A percentile compares a stretch with the other conserved stretches of the same genome.
These are phyloP conservation scores for Drosophila obscura DNA, from an alignment of 1,140 invertebrate genomes.

Conservation along the genomic window DNA sequence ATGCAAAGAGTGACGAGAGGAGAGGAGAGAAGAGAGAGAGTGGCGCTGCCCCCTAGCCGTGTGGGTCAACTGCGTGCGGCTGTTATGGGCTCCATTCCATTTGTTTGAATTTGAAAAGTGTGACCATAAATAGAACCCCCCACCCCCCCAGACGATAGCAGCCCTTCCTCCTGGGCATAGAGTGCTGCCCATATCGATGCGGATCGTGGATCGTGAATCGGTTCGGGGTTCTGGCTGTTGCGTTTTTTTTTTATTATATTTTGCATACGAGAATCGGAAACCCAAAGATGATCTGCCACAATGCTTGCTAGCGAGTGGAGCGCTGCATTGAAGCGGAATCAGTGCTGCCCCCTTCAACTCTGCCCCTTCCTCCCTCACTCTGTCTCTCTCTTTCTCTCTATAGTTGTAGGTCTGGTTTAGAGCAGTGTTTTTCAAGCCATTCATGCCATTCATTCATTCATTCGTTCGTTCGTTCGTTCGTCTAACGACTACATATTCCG, in stretches of 20 bases:
- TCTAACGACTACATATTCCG: conserved; percentile 60
- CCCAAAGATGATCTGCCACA: background rate
- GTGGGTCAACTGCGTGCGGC: conserved; percentile 63
- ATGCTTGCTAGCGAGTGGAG: background rate
- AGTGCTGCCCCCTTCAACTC: background rate
- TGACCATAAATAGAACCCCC: conserved; percentile 59
- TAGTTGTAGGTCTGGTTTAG: too few species aligned
- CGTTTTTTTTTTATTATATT: conserved; percentile 7
- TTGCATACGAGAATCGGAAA: conserved; percentile 33
- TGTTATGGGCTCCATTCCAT: conserved; percentile 46
- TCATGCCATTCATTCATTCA: conserved; percentile 6
- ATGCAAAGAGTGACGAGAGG: conserved; percentile 32
- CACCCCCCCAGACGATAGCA: background rate
- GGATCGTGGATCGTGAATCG: background rate
- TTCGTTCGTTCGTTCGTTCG: conserved; percentile 60
- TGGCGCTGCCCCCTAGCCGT: conserved; percentile 8
- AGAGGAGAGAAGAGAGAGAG: too few species aligned
- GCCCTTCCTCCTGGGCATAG: conserved; percentile 41
- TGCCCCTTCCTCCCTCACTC: too few species aligned
- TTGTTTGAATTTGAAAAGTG: conserved; percentile 42
- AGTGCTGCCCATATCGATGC: conserved; percentile 50
- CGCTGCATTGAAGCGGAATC: conserved; percentile 47
- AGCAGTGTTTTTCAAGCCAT: too few species aligned
- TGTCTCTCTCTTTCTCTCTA: too few species aligned
- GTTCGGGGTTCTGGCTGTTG: conserved; percentile 22